Conservation (phyloP, 2,888 invertebrate genomes). For the Xanthia togata region DNA sequence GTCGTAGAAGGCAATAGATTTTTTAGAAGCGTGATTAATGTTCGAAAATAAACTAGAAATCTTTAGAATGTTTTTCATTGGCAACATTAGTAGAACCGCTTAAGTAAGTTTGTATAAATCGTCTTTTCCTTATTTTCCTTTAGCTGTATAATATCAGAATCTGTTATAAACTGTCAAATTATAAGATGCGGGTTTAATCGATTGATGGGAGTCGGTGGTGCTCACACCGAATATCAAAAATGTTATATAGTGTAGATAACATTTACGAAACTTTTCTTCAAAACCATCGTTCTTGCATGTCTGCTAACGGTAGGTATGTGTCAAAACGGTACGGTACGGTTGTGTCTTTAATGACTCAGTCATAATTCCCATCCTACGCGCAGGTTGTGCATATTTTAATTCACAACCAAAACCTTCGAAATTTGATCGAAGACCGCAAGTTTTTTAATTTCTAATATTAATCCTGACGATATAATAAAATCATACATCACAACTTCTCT, state of each 20-base stretch:
- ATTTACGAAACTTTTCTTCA: not conserved
- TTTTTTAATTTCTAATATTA: constrained; percentile 5
- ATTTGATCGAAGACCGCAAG: not conserved
- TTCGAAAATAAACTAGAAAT: not conserved
- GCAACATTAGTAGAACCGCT: not conserved
- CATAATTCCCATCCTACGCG: not conserved
- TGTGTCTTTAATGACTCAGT: not conserved
- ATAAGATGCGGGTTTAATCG: constrained; percentile 9
- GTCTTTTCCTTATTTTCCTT: not conserved
- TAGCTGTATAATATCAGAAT: too few relatives aligned
- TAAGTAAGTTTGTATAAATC: not conserved
- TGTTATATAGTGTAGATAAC: not conserved
- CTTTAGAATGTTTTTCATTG: not conserved
- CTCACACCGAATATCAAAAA: not conserved
- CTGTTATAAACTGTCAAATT: not conserved
- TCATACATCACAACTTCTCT: not conserved
- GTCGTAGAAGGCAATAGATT: constrained; percentile 25
- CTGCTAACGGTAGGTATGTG: not conserved
- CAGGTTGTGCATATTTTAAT: not conserved
- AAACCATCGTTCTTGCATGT: not conserved
- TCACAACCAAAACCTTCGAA: not conserved
- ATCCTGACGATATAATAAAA: not conserved
- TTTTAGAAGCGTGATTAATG: constrained; percentile 14
- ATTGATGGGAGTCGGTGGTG: not conserved
- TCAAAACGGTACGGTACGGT: too few relatives aligned